Evolutionary conservation across 2,797 vertebrate species (phyloP).

Genomic region (Prunella strophiata): DNA sequence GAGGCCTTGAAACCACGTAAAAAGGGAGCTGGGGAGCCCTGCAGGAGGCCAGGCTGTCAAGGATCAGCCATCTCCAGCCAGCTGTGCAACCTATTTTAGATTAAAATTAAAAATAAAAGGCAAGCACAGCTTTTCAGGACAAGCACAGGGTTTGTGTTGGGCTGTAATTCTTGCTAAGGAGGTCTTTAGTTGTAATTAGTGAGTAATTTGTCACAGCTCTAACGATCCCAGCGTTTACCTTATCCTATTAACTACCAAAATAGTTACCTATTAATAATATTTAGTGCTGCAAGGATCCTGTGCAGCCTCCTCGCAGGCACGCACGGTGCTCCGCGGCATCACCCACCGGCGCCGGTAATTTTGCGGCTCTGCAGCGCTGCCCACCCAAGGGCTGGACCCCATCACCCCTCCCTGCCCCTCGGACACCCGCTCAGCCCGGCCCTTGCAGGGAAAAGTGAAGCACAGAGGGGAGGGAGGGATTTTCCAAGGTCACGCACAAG

Average conservation of each 20-base stretch:
- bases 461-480: neutral
- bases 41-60: neutral
- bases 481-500: constrained; percentile 60
- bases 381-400: neutral
- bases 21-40: neutral
- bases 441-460: neutral
- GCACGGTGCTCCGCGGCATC: neutral
- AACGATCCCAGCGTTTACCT: neutral
- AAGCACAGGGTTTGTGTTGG: neutral
- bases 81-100: neutral
- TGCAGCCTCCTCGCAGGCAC: neutral
- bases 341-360: neutral
- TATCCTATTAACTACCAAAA: constrained; percentile 42
- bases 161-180: constrained; percentile 28
- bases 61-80: neutral
- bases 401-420: neutral
- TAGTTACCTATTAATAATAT: constrained; percentile 41
- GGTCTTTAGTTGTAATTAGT: constrained; percentile 44
- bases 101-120: neutral
- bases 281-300: constrained; percentile 8
- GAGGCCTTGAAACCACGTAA: neutral
- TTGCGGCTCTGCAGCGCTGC: neutral
- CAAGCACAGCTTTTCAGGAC: neutral
- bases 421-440: neutral
- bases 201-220: constrained; percentile 18